phyloP scores from a whole-genome alignment of 1,140 invertebrate species.

The Theocolax elegans region DNA sequence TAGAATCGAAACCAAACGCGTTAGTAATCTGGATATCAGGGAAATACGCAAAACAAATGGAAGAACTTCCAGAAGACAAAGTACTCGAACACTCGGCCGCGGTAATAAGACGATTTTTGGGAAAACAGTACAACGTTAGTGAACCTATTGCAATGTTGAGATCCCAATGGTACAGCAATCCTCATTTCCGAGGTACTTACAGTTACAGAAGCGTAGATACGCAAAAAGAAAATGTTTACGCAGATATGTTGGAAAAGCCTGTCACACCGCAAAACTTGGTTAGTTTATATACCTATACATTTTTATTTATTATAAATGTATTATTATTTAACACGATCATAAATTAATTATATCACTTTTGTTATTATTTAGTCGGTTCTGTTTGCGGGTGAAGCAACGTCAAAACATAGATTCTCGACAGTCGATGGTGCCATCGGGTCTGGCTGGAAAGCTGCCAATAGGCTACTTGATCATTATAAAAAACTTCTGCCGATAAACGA shows the following conservation, averaged over 20 bases:
- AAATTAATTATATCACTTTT: too few species aligned
- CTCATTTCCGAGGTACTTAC: constrained; percentile 75
- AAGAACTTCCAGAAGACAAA: constrained; percentile 64
- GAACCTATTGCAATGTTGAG: constrained; percentile 62
- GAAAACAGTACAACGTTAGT: constrained; percentile 65
- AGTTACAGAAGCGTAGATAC: constrained; percentile 72
- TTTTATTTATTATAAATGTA: not conserved
- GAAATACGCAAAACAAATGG: constrained; percentile 68
- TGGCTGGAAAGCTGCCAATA: constrained; percentile 79
- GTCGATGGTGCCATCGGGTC: constrained; percentile 82
- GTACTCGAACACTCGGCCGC: constrained; percentile 60
- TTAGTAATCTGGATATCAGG: constrained; percentile 73
- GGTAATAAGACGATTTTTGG: constrained; percentile 62
- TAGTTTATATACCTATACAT: not conserved
- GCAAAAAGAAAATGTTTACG: constrained; percentile 17
- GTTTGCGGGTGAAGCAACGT: constrained; percentile 77
- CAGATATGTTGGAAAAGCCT: constrained; percentile 44
- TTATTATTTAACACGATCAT: not conserved
- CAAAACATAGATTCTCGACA: constrained; percentile 74
- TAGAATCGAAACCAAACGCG: constrained; percentile 73
- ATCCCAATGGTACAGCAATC: constrained; percentile 76
- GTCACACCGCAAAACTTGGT: constrained; percentile 36
- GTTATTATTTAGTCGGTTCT: constrained; percentile 68
- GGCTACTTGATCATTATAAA: constrained; percentile 61
- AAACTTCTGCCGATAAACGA: too few species aligned